These are phyloP conservation scores for Nomada fabriciana DNA, from an alignment of 2,888 invertebrate species.

Conservation along the genomic window DNA sequence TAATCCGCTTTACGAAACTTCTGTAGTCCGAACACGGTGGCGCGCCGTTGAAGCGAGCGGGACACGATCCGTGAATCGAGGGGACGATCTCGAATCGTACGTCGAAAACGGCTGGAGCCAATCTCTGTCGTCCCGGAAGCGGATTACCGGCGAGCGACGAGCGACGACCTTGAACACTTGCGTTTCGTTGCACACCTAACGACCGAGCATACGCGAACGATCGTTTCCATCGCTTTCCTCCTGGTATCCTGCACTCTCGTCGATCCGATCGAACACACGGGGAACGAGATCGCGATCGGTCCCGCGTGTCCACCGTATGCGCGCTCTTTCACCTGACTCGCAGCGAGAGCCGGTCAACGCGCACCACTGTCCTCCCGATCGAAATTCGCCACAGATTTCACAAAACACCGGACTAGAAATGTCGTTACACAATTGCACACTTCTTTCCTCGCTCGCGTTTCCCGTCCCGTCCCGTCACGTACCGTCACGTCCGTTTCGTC, in stretches of 20 bases:
- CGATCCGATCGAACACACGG: slow-evolving; percentile 1
- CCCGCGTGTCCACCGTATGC: slow-evolving; percentile 21
- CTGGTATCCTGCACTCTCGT: neutral
- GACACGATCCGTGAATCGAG: slow-evolving; percentile 39
- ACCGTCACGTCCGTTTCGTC: neutral
- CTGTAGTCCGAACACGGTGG: slow-evolving; percentile 64
- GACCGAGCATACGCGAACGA: slow-evolving; percentile 11
- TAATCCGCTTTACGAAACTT: slow-evolving; percentile 81
- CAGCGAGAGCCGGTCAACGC: neutral
- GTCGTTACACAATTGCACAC: slow-evolving; percentile 62
- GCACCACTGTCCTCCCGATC: slow-evolving; percentile 19
- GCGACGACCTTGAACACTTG: slow-evolving; percentile 62
- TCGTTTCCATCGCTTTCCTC: slow-evolving; percentile 49
- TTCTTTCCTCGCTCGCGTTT: slow-evolving; percentile 17
- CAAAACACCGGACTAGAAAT: slow-evolving; percentile 62
- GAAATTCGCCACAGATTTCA: slow-evolving; percentile 44
- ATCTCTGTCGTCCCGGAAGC: slow-evolving; percentile 51
- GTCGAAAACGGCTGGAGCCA: slow-evolving; percentile 8
- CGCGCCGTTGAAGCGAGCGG: slow-evolving; percentile 43
- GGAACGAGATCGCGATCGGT: slow-evolving; percentile 15
- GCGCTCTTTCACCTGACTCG: slow-evolving; percentile 39
- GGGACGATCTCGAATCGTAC: slow-evolving; percentile 10
- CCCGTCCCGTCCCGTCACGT: slow-evolving; percentile 4
- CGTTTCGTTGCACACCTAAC: slow-evolving; percentile 48
- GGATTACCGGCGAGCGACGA: slow-evolving; percentile 57